Conservation (phyloP, 1,140 invertebrate genomes). For the Orchesella cincta region DNA sequence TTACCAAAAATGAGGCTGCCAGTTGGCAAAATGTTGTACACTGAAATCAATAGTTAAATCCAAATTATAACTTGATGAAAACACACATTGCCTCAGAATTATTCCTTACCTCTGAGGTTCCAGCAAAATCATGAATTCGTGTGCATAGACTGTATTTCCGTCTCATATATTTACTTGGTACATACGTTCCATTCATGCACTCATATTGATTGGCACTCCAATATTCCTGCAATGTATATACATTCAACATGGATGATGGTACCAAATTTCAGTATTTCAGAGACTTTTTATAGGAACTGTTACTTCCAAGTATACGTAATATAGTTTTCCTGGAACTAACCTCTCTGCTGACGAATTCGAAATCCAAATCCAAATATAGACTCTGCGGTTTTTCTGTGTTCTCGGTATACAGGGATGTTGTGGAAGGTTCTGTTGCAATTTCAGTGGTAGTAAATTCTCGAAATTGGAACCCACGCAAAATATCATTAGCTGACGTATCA, state of each 20-base stretch:
- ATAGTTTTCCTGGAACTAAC: constrained; percentile 3
- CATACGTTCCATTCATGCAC: neutral
- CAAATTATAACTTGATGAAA: neutral
- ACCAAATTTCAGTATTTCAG: neutral
- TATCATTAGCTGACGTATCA: too few species aligned
- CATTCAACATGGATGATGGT: neutral
- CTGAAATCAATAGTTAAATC: too few species aligned
- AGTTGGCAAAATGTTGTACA: too few species aligned
- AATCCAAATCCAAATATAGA: neutral
- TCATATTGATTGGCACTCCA: neutral
- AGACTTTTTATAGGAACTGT: neutral
- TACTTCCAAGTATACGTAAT: too few species aligned
- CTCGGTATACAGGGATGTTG: too few species aligned
- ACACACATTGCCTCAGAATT: neutral
- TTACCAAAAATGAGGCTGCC: too few species aligned
- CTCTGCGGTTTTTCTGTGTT: neutral
- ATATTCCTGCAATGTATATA: neutral
- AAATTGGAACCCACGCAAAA: too few species aligned
- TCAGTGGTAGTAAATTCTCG: too few species aligned
- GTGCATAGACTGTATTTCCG: neutral
- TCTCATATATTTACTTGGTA: neutral
- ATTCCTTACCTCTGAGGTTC: neutral
- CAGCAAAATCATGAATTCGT: neutral
- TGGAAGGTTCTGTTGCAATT: neutral
- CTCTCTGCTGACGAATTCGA: neutral